Percentiles rank a stretch among this genome's conserved stretches.
Conservation (phyloP, 2,888 invertebrate genomes). For the Cheilosia impressa region DNA sequence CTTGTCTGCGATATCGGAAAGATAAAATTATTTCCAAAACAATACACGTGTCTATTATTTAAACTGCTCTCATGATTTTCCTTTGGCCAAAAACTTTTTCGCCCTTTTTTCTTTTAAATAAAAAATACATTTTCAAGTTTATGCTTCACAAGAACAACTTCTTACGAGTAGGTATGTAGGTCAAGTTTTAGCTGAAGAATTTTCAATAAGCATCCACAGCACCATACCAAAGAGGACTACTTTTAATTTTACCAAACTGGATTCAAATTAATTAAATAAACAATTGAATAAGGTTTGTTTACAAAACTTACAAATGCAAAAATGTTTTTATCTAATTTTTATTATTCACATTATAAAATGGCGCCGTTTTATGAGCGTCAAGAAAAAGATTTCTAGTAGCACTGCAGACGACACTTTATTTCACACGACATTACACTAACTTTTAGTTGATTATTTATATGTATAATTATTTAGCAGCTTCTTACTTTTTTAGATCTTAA, state of each 20-base stretch:
- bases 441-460: background rate
- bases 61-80: too few species aligned
- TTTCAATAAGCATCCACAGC: background rate
- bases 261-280: slow-evolving; percentile 26
- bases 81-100: background rate
- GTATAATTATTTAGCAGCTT: background rate
- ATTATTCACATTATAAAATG: slow-evolving; percentile 82
- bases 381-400: slow-evolving; percentile 77
- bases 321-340: slow-evolving; percentile 70
- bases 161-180: slow-evolving; percentile 48
- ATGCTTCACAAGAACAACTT: slow-evolving; percentile 36
- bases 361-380: slow-evolving; percentile 82
- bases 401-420: slow-evolving; percentile 68
- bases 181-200: slow-evolving; percentile 50
- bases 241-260: background rate
- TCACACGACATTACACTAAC: slow-evolving; percentile 37
- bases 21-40: background rate
- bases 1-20: background rate
- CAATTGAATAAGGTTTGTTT: slow-evolving; percentile 55
- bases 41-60: background rate
- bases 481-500: background rate
- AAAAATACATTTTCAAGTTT: background rate
- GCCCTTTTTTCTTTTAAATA: background rate
- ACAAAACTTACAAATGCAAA: slow-evolving; percentile 68
- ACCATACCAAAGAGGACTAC: background rate